These are phyloP conservation scores for Eilema depressum DNA, from an alignment of 2,888 invertebrate genomes.

Conservation along the genomic window DNA sequence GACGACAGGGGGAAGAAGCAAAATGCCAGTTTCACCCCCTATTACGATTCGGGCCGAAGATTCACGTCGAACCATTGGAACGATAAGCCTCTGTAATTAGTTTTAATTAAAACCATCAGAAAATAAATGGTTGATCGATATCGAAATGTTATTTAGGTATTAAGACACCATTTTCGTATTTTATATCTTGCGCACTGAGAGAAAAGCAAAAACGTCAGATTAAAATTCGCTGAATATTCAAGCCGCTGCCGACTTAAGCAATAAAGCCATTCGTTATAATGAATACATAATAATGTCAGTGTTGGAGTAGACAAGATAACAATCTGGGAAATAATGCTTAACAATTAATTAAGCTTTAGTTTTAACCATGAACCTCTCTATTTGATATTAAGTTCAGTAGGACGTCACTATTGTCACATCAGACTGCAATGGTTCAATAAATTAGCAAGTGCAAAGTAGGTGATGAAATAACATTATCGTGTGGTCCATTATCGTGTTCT, in stretches of 20 bases:
- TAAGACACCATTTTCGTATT: conserved; percentile 46
- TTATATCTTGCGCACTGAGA: conserved; percentile 31
- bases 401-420: background rate
- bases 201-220: conserved; percentile 29
- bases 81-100: conserved; percentile 77
- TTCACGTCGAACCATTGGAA: conserved; percentile 70
- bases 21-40: conserved; percentile 76
- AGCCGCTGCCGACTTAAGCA: conserved; percentile 26
- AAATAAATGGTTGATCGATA: conserved; percentile 64
- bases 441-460: background rate
- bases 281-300: conserved; percentile 21
- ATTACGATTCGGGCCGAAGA: conserved; percentile 65
- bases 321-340: conserved; percentile 18
- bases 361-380: background rate
- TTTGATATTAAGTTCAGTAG: background rate
- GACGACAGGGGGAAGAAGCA: conserved; percentile 72
- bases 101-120: conserved; percentile 81
- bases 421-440: background rate
- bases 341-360: conserved; percentile 1
- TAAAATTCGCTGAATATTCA: conserved; percentile 45
- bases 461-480: background rate
- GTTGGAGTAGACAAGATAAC: conserved; percentile 17
- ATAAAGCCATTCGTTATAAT: conserved; percentile 39
- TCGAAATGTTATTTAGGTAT: conserved; percentile 52
- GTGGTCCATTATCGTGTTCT: background rate